phyloP scores from a whole-genome alignment of 2,797 vertebrate species.

The Alexandromys oeconomus region DNA sequence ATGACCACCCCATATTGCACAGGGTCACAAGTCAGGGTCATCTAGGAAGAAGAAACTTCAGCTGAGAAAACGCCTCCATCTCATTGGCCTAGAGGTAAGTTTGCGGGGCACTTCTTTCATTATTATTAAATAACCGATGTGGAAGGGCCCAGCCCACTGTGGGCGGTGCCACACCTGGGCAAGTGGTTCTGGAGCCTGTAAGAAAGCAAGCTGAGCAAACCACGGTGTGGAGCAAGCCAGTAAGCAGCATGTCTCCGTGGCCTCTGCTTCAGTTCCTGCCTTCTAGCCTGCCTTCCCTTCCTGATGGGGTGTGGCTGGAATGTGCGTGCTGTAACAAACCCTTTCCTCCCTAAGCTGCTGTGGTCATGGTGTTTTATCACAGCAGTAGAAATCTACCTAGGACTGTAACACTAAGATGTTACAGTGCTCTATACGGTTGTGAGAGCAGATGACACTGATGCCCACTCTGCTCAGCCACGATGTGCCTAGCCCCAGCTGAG shows the following conservation, averaged over 20 bases:
- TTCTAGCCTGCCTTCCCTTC: not conserved
- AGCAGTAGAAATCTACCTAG: not conserved
- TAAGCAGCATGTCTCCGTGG: not conserved
- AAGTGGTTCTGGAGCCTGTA: not conserved
- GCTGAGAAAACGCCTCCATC: not conserved
- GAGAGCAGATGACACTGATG: not conserved
- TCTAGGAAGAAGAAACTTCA: not conserved
- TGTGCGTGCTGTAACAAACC: not conserved
- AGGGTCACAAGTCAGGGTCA: not conserved
- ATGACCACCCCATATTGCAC: not conserved
- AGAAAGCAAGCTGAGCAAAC: not conserved
- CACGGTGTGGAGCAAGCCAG: not conserved
- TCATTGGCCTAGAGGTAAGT: not conserved
- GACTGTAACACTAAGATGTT: not conserved
- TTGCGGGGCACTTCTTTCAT: not conserved
- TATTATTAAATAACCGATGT: not conserved
- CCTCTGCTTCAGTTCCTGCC: not conserved
- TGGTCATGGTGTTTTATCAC: not conserved
- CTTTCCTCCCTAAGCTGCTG: not conserved
- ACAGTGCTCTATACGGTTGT: rapidly evolving
- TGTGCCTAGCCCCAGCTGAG: not conserved
- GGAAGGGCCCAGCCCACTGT: not conserved
- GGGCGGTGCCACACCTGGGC: not conserved
- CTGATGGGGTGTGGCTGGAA: not conserved
- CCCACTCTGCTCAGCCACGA: not conserved